A percentile compares a stretch with the other conserved stretches of the same genome.
These are phyloP conservation scores for Drosophila parvula DNA, from an alignment of 1,140 invertebrate genomes.

Conservation along the genomic window DNA sequence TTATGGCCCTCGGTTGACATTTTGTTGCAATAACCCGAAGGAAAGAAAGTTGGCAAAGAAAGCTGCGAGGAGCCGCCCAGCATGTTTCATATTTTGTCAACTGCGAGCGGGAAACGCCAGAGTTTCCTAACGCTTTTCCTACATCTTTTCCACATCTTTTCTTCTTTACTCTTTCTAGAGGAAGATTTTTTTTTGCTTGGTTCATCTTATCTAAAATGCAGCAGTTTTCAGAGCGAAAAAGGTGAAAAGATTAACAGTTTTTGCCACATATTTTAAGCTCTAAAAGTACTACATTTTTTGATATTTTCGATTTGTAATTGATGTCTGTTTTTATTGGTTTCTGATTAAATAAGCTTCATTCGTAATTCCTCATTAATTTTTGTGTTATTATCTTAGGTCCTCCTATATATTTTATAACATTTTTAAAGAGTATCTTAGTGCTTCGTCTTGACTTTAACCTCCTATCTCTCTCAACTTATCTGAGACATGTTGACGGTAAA, in stretches of 20 bases:
- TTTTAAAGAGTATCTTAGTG: background rate
- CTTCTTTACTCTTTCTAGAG: conserved; percentile 14
- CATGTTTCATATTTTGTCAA: conserved; percentile 79
- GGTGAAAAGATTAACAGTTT: background rate
- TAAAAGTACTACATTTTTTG: background rate
- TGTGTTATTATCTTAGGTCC: background rate
- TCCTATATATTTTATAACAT: background rate
- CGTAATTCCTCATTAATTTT: no score
- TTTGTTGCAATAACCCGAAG: conserved; percentile 76
- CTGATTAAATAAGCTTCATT: background rate
- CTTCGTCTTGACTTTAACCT: no score
- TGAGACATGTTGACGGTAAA: conserved; percentile 35
- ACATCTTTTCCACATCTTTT: background rate
- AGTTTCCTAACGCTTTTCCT: conserved; percentile 12
- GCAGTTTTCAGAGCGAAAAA: background rate
- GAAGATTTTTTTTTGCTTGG: background rate
- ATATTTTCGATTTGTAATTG: no score
- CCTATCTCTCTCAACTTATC: conserved; percentile 18
- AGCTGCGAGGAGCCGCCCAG: conserved; percentile 46
- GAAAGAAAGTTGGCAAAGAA: conserved; percentile 31
- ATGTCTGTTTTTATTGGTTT: background rate
- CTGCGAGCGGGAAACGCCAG: conserved; percentile 37
- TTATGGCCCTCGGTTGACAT: conserved; percentile 78
- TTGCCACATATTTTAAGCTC: background rate
- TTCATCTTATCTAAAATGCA: no score